Evolutionary conservation across 1,140 invertebrate species (phyloP).

Genomic region (Ceratina japonica): DNA sequence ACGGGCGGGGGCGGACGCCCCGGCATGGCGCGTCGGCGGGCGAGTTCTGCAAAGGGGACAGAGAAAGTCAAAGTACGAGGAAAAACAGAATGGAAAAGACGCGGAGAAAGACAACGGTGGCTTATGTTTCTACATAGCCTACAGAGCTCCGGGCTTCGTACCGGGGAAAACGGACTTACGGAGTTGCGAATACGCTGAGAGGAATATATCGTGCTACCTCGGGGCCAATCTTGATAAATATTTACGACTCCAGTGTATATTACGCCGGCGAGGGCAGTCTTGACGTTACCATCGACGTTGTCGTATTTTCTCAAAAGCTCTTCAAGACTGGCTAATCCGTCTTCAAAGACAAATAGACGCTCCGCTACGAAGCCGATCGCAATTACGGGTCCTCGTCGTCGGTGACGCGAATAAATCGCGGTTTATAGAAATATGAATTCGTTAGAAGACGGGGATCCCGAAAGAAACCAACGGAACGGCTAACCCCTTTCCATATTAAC

Average conservation of each 20-base stretch:
- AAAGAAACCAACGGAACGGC: too few species aligned
- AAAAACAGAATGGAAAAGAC: slow-evolving; percentile 41
- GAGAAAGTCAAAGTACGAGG: slow-evolving; percentile 23
- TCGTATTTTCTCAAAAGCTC: slow-evolving; percentile 27
- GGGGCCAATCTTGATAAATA: slow-evolving; percentile 73
- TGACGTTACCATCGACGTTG: slow-evolving; percentile 35
- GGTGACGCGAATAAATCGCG: too few species aligned
- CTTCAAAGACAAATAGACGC: slow-evolving; percentile 44
- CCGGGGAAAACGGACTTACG: slow-evolving; percentile 33
- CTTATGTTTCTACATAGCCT: slow-evolving; percentile 38
- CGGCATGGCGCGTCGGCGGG: too few species aligned
- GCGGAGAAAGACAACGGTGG: slow-evolving; percentile 18
- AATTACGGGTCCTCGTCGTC: too few species aligned
- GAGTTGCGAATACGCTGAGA: slow-evolving; percentile 29
- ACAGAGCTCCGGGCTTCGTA: slow-evolving; percentile 21
- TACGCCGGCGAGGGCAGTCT: slow-evolving; percentile 21
- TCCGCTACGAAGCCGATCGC: too few species aligned
- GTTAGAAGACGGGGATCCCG: too few species aligned
- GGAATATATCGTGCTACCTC: slow-evolving; percentile 36
- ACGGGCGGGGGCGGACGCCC: not conserved
- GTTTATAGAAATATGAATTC: too few species aligned
- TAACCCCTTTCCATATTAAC: too few species aligned
- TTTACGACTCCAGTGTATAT: slow-evolving; percentile 67
- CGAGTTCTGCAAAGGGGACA: slow-evolving; percentile 24
- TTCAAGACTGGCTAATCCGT: slow-evolving; percentile 45